phyloP scores from a whole-genome alignment of 2,888 invertebrate genomes.

The Pristionchus japonicus region DNA sequence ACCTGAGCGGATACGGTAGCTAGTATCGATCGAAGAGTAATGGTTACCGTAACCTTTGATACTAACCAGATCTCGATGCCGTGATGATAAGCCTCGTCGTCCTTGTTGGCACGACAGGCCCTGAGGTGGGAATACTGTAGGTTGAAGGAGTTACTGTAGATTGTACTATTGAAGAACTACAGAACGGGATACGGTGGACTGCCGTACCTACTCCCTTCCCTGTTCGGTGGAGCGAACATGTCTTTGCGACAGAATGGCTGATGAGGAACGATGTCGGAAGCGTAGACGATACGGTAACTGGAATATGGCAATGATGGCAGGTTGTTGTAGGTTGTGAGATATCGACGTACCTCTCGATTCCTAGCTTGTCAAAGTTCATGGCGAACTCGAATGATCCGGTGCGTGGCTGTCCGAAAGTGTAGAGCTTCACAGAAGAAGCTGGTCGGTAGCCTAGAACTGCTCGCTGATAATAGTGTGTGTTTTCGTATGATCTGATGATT shows the following conservation, averaged over 20 bases:
- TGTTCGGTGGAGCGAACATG: neutral
- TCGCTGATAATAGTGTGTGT: no score
- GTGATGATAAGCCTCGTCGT: conserved; percentile 63
- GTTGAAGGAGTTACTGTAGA: neutral
- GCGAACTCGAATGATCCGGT: conserved; percentile 67
- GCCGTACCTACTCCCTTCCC: conserved; percentile 34
- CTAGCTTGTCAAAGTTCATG: conserved; percentile 58
- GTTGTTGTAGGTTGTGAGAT: neutral
- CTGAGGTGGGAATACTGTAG: neutral
- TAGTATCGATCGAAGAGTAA: neutral
- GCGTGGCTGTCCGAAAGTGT: conserved; percentile 72
- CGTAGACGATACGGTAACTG: conserved; percentile 66
- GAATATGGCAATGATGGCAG: neutral
- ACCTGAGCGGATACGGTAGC: conserved; percentile 38
- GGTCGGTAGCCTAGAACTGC: conserved; percentile 50
- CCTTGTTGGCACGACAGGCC: conserved; percentile 57
- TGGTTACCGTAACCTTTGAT: neutral
- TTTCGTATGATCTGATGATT: no score
- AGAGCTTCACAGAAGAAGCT: conserved; percentile 60
- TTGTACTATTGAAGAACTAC: no score
- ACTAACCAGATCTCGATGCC: conserved; percentile 64
- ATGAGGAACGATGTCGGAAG: conserved; percentile 70
- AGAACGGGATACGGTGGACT: neutral
- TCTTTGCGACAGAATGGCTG: conserved; percentile 68
- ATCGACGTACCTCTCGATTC: conserved; percentile 65